Evolutionary conservation across 2,888 invertebrate genomes (phyloP).

Genomic region (Leptopilina drosophilae): DNA sequence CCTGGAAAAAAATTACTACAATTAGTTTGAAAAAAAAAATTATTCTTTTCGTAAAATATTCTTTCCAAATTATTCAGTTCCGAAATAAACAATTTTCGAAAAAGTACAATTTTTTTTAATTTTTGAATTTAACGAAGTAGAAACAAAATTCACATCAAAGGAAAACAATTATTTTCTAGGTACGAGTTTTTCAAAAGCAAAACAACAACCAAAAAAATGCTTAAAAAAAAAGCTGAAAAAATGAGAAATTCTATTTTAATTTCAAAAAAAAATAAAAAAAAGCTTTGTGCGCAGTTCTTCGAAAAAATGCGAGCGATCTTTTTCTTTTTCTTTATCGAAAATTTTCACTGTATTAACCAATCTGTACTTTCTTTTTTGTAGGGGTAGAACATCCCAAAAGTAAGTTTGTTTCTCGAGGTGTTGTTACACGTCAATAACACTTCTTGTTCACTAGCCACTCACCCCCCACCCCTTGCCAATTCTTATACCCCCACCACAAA

Average conservation of each 20-base stretch:
- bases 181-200: no score
- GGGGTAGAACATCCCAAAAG: constrained; percentile 78
- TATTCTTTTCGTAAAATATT: no score
- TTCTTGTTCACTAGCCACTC: constrained; percentile 66
- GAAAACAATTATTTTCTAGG: no score
- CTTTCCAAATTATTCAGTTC: no score
- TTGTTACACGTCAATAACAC: constrained; percentile 74
- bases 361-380: constrained; percentile 75
- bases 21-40: neutral
- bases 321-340: neutral
- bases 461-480: constrained; percentile 47
- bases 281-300: constrained; percentile 39
- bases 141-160: no score
- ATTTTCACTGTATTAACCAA: constrained; percentile 69
- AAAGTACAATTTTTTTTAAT: no score
- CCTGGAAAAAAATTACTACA: neutral
- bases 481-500: constrained; percentile 22
- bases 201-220: neutral
- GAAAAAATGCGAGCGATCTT: constrained; percentile 37
- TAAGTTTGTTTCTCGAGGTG: constrained; percentile 73
- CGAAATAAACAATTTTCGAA: no score
- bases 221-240: neutral
- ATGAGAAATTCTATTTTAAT: neutral
- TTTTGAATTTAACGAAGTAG: no score
- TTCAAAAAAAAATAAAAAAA: neutral